Evolutionary conservation across 2,888 invertebrate genomes (phyloP), one percentile per base, ranked within the genome.

Genomic region (Aethes cnicana): DNA sequence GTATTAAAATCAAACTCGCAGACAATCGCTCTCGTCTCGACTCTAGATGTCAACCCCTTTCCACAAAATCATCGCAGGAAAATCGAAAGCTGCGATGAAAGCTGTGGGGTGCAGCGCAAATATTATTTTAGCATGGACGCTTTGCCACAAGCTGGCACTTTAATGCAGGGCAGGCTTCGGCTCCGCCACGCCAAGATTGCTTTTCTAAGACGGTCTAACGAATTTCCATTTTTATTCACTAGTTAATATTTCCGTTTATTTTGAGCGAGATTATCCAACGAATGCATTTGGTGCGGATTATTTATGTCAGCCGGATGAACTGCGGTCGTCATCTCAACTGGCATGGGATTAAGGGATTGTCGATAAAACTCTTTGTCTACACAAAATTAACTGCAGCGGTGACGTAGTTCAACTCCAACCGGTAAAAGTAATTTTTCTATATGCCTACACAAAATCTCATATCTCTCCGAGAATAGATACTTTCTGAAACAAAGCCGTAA

Each of bases 261-360:
- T 44, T 14, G 17, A n/a, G 20, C 6, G 12, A 30, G 30, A 30
- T 44, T 44, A 44, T 44, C 18, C 23, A 52, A 44, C 18, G 39
- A 14, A 33, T n/a, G 36, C 28, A 30, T 21, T 26, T 33, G 23
- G 44, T 18, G 30, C 32, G 11, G 23, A 39, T 39, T 39, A 33
- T 39, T 33, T 49, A 33, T 18, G 28, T 17, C 44, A 25, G 14
- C 25, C 17, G 25, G 33, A 32, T 20, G 37, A 32, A 25, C 26
- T 32, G 21, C 23, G 28, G 26, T 20, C 14, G 44, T 32, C 43
- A 44, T 23, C 32, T 37, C 50, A 26, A 44, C 44, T 39, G 37
- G 37, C 20, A 16, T 25, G 32, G 37, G 44, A 44, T 52, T 49
- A 43, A 43, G 20, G 35, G 42, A 37, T 47, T 50, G 37, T 25